Evolutionary conservation across 2,888 invertebrate species (phyloP).

Genomic region (Ichneumoninae sp.): DNA sequence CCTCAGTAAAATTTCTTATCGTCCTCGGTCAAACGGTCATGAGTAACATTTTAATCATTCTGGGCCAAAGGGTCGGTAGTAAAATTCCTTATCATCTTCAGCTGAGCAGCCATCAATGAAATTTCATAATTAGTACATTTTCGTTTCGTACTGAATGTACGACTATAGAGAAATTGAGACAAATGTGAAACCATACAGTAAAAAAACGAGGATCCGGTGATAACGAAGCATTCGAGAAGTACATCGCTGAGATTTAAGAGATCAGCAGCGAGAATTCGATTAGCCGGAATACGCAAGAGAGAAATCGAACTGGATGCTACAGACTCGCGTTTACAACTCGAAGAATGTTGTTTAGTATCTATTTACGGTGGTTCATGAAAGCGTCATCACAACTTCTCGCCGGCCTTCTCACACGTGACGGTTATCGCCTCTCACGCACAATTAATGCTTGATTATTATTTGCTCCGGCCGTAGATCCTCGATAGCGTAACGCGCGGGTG

Average conservation of each 20-base stretch:
- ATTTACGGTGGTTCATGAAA: constrained; percentile 28
- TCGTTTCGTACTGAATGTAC: not conserved
- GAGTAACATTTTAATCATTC: not conserved
- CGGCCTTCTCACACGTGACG: constrained; percentile 40
- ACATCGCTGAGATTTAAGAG: constrained; percentile 25
- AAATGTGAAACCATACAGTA: not conserved
- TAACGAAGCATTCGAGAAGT: not conserved
- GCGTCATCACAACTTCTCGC: constrained; percentile 16
- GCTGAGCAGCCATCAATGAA: not conserved
- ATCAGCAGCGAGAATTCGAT: constrained; percentile 39
- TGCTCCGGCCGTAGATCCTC: not conserved
- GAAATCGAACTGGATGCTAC: constrained; percentile 38
- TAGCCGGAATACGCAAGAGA: constrained; percentile 45
- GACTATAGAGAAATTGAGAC: too few species aligned
- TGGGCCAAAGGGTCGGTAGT: not conserved
- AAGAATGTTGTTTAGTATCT: constrained; percentile 40
- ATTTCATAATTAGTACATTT: not conserved
- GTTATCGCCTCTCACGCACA: constrained; percentile 18
- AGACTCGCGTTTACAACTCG: not conserved
- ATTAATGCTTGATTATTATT: constrained; percentile 38
- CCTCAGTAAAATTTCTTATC: not conserved
- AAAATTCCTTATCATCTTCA: not conserved
- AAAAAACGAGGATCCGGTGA: not conserved
- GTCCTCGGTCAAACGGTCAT: not conserved
- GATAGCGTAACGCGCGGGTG: not conserved